Evolutionary conservation across 2,797 vertebrate genomes (phyloP).

Genomic region (Phoebastria nigripes): DNA sequence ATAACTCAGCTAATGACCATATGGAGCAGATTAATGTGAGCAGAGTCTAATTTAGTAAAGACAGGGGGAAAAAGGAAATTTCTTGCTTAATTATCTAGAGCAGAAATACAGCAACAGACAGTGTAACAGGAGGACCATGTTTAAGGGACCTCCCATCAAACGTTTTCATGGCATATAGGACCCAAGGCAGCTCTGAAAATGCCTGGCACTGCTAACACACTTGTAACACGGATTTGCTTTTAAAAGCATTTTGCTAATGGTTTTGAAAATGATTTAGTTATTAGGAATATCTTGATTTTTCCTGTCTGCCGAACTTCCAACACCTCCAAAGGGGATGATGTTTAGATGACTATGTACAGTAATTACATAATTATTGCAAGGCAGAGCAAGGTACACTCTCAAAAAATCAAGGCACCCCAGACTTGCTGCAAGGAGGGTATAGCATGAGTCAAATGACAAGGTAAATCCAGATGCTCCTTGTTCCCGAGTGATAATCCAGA

Average conservation of each 20-base stretch:
- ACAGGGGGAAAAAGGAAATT: not conserved
- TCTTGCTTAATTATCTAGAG: slow-evolving; percentile 44
- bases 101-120: slow-evolving; percentile 17
- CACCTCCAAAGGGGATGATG: not conserved
- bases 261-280: not conserved
- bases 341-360: not conserved
- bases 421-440: not conserved
- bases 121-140: slow-evolving; percentile 7
- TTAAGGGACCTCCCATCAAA: not conserved
- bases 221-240: not conserved
- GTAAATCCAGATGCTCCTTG: not conserved
- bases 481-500: not conserved
- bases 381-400: not conserved
- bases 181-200: not conserved
- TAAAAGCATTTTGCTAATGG: not conserved
- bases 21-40: slow-evolving; percentile 52
- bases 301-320: not conserved
- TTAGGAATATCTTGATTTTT: not conserved
- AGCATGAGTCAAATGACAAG: not conserved
- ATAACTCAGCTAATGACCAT: slow-evolving; percentile 62
- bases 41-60: slow-evolving; percentile 47
- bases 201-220: not conserved
- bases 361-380: not conserved
- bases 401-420: not conserved
- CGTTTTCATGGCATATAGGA: not conserved